Conservation (phyloP, 2,797 vertebrate species). For the Kryptopterus vitreolus region DNA sequence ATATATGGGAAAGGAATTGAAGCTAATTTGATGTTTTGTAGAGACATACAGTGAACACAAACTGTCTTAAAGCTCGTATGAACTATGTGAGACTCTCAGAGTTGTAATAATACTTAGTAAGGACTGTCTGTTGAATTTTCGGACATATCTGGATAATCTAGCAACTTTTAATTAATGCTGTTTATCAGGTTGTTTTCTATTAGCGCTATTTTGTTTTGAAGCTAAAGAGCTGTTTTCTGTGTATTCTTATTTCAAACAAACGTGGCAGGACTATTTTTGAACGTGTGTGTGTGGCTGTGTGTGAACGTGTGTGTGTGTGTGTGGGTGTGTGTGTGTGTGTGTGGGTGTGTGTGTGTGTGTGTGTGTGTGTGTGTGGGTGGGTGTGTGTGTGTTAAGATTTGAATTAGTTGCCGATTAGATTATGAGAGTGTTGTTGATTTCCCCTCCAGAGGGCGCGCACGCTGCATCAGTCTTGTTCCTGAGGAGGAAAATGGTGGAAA, state of each 20-base stretch:
- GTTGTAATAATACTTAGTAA: too few species aligned
- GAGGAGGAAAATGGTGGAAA: not conserved
- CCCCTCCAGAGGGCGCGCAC: slow-evolving; percentile 38
- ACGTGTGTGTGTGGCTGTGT: too few species aligned
- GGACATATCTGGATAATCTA: not conserved
- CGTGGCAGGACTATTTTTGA: not conserved
- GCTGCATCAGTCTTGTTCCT: not conserved
- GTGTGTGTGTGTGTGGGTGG: too few species aligned
- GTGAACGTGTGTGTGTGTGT: too few species aligned
- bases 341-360: too few species aligned
- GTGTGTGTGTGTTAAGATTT: too few species aligned
- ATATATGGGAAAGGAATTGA: not conserved
- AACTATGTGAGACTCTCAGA: not conserved
- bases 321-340: too few species aligned
- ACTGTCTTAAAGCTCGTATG: not conserved
- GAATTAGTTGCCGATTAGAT: too few species aligned
- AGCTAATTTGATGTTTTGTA: not conserved
- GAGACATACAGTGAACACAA: not conserved
- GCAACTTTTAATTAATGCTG: not conserved
- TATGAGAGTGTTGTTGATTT: not conserved
- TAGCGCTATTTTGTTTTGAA: not conserved
- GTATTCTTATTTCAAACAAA: not conserved
- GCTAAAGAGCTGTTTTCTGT: not conserved
- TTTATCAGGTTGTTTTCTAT: not conserved
- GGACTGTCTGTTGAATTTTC: not conserved